phyloP scores from a whole-genome alignment of 2,888 invertebrate species.

The Lasiommata megera region DNA sequence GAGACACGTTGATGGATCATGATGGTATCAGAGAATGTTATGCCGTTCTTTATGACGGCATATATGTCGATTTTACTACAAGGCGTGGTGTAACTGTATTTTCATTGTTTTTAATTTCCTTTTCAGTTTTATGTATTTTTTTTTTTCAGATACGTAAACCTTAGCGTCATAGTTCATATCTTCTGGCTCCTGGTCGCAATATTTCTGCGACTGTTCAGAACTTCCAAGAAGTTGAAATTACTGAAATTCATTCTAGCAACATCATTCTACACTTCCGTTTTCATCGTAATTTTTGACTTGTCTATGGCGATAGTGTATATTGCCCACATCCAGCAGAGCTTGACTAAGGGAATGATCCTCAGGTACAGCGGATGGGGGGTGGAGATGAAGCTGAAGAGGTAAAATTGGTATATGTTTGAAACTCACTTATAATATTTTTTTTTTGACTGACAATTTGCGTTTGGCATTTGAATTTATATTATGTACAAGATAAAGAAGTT shows the following conservation, averaged over 20 bases:
- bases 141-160: conserved; percentile 50
- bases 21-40: too few relatives aligned
- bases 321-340: conserved; percentile 60
- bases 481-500: too few relatives aligned
- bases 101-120: too few relatives aligned
- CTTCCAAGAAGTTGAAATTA: conserved; percentile 28
- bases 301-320: conserved; percentile 65
- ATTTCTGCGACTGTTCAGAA: conserved; percentile 35
- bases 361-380: conserved; percentile 66
- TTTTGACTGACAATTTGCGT: too few relatives aligned
- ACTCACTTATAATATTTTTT: too few relatives aligned
- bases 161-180: conserved; percentile 48
- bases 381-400: conserved; percentile 43
- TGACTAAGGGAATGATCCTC: conserved; percentile 61
- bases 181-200: conserved; percentile 51
- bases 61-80: too few relatives aligned
- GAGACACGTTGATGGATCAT: too few relatives aligned
- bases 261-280: conserved; percentile 43
- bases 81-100: too few relatives aligned
- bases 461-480: too few relatives aligned
- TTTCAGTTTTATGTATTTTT: too few relatives aligned
- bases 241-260: conserved; percentile 41
- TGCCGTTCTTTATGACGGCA: too few relatives aligned
- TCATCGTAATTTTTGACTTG: conserved; percentile 51
- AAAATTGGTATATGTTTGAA: too few relatives aligned